Evolutionary conservation across 2,113 vertebrate genomes (phyloP).

Genomic region (Stigmatopora nigra): DNA sequence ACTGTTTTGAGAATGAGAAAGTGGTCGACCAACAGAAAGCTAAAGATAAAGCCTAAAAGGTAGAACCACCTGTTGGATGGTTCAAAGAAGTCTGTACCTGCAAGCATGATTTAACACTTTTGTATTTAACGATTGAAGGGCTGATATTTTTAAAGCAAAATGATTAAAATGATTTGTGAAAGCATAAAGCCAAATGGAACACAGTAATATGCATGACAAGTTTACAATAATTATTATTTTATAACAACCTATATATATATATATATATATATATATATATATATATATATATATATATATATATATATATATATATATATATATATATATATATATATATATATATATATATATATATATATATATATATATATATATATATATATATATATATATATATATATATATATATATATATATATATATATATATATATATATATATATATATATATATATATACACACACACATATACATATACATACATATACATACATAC

Average conservation of each 20-base stretch:
- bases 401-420: too few species aligned
- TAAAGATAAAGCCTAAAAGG: constrained; percentile 48
- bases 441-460: too few species aligned
- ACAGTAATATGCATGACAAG: background rate
- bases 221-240: background rate
- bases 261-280: too few species aligned
- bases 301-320: too few species aligned
- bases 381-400: too few species aligned
- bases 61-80: background rate
- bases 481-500: background rate
- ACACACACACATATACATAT: background rate
- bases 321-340: too few species aligned
- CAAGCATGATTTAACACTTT: constrained; percentile 4
- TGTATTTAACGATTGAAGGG: constrained; percentile 3
- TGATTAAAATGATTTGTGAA: background rate
- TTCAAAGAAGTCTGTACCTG: background rate
- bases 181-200: background rate
- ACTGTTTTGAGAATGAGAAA: constrained; percentile 55
- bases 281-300: too few species aligned
- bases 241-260: background rate
- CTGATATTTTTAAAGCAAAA: constrained; percentile 4
- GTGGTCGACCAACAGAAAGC: constrained; percentile 1
- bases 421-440: too few species aligned
- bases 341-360: too few species aligned
- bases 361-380: too few species aligned